Base-by-base conservation (phyloP, 2,113 vertebrate genomes). In the Nanger granti region DNA sequence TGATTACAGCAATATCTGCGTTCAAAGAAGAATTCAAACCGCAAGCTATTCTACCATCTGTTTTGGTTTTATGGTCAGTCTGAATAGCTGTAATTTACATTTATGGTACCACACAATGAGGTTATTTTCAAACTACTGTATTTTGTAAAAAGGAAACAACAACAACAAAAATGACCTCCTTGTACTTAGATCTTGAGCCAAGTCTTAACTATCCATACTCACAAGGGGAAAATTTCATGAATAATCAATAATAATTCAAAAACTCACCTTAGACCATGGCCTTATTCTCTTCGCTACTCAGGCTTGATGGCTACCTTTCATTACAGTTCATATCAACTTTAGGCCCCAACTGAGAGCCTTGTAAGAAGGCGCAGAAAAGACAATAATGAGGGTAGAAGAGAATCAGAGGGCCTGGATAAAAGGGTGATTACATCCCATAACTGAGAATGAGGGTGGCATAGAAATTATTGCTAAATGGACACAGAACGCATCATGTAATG, bases 71-170 rank as follows among this genome's bases (percentile, higher is more conserved):
- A 69, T 98, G 96, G 94, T 97, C 96, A 94, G 64, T 64, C 85
- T 34, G 73, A 97, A 98, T 12, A 69, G 47, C 54, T 97, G 37
- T 93, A 95, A 95, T 96, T 98, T 93, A 94, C 34, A 94, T 97
- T 90, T 93, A 82, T 97, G 60, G 69, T 12, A 95, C 80, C 88
- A 89, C 55, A 94, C 73, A 95, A 31, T 44, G 87, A 96, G 41
- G 83, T 96, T 97, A 94, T 98, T 98, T 97, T 80, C 91, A 94
- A 84, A 97, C 97, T 98, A 96, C 97, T 85, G 59, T 95, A 93
- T 84, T 96, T 97, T 95, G 62, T 52, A 73, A 93, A 91, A 79
- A 37, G 7, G 49, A 89, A 84, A 90, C 28, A 76, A 87, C 52
- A 73, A 73, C 47, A 83, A 49, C 64, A 76, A 82, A 92, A 54